Conservation (phyloP, 2,888 invertebrate species). For the Drosophila infuscata region DNA sequence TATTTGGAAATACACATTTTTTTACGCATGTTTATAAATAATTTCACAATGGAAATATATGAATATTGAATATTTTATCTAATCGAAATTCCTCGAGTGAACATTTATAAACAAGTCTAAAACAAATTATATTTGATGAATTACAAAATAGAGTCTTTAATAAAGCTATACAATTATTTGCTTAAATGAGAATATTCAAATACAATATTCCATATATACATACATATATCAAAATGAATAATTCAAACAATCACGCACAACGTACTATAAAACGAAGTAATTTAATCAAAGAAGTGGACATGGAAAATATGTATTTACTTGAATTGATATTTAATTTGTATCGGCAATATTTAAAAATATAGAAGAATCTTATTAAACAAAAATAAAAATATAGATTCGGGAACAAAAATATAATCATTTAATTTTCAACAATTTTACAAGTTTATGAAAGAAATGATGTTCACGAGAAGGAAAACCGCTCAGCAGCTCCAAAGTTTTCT, state of each 20-base stretch:
- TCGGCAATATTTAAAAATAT: too few relatives aligned
- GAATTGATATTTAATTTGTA: too few relatives aligned
- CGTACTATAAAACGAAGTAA: neutral
- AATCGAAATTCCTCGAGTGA: neutral
- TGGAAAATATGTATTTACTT: too few relatives aligned
- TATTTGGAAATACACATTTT: neutral
- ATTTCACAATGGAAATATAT: neutral
- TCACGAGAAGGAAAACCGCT: neutral
- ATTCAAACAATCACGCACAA: neutral
- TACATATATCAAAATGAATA: neutral
- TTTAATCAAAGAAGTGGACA: neutral
- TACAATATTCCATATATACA: neutral
- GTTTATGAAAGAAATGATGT: too few relatives aligned
- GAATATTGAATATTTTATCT: neutral
- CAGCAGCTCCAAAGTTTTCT: neutral
- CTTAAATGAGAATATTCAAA: neutral
- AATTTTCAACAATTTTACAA: too few relatives aligned
- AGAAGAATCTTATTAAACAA: too few relatives aligned
- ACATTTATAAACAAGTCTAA: neutral
- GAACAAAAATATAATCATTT: too few relatives aligned
- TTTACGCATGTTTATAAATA: neutral
- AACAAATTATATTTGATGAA: neutral
- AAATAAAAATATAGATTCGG: too few relatives aligned
- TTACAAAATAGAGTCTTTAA: neutral
- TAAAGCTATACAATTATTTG: neutral